These are phyloP conservation scores for Oscheius sp. DNA, from an alignment of 2,888 invertebrate genomes.

Conservation along the genomic window DNA sequence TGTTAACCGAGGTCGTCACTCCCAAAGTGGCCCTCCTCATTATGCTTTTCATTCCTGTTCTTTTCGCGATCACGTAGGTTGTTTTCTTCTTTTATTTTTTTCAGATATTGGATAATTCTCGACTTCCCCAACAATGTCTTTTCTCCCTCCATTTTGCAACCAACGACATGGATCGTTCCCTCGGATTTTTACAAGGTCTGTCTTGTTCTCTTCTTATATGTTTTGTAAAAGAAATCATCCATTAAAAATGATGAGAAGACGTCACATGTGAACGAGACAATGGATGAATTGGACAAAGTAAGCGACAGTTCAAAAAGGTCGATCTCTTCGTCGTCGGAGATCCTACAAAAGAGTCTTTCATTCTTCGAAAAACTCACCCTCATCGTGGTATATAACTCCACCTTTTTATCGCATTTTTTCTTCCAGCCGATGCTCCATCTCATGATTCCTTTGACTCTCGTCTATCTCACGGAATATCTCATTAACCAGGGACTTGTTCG, in stretches of 20 bases:
- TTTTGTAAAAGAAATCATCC: no score
- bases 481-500: conserved; percentile 63
- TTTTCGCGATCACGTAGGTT: conserved; percentile 77
- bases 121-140: conserved; percentile 44
- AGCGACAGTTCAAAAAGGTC: neutral
- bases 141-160: conserved; percentile 38
- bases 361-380: conserved; percentile 22
- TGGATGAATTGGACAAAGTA: neutral
- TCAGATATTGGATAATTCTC: conserved; percentile 45
- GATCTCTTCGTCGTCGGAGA: no score
- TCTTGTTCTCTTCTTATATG: neutral
- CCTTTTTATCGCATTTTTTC: no score
- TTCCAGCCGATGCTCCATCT: conserved; percentile 78
- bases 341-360: conserved; percentile 13
- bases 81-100: neutral
- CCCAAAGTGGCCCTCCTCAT: conserved; percentile 76
- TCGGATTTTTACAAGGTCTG: conserved; percentile 13
- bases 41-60: conserved; percentile 79
- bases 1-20: conserved; percentile 74
- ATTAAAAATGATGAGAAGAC: neutral
- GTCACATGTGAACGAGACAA: neutral
- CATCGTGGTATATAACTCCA: conserved; percentile 9
- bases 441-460: conserved; percentile 81
- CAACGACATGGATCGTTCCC: conserved; percentile 61
- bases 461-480: conserved; percentile 83